Conservation (phyloP, 2,797 vertebrate genomes). For the Rallus crepitans region DNA sequence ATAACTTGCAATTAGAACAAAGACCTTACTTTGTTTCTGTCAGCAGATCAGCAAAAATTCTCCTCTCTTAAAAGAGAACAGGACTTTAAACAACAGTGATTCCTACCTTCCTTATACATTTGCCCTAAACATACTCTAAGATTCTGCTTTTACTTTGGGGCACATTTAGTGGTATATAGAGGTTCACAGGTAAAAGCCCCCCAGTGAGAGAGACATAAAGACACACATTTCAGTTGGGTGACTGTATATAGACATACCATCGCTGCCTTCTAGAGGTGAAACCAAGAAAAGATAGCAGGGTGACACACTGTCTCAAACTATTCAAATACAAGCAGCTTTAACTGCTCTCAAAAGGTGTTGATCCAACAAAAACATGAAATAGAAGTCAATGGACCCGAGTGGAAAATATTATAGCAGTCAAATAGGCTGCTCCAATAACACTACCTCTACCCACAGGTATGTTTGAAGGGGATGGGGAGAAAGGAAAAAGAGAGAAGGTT, state of each 20-base stretch:
- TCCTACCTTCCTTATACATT: not conserved
- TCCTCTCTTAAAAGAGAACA: not conserved
- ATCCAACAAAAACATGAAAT: conserved; percentile 73
- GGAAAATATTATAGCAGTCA: conserved; percentile 75
- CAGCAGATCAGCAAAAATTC: not conserved
- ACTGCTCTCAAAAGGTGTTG: conserved; percentile 48
- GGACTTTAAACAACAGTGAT: not conserved
- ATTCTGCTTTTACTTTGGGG: not conserved
- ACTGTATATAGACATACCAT: not conserved
- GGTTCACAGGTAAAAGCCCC: not conserved
- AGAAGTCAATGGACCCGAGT: conserved; percentile 69
- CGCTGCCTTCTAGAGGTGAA: conserved; percentile 71
- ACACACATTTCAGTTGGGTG: not conserved
- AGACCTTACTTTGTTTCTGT: not conserved
- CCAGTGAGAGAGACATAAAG: not conserved
- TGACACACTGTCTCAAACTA: conserved; percentile 47
- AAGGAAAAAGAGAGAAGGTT: conserved; percentile 57
- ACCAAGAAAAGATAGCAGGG: conserved; percentile 46
- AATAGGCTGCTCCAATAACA: conserved; percentile 74
- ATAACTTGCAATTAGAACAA: not conserved
- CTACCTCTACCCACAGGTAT: conserved; percentile 75
- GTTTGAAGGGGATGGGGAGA: conserved; percentile 55
- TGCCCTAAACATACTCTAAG: not conserved
- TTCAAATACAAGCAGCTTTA: conserved; percentile 41
- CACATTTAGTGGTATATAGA: not conserved